Conservation (phyloP, 2,797 vertebrate genomes). For the Oreochromis grahami region DNA sequence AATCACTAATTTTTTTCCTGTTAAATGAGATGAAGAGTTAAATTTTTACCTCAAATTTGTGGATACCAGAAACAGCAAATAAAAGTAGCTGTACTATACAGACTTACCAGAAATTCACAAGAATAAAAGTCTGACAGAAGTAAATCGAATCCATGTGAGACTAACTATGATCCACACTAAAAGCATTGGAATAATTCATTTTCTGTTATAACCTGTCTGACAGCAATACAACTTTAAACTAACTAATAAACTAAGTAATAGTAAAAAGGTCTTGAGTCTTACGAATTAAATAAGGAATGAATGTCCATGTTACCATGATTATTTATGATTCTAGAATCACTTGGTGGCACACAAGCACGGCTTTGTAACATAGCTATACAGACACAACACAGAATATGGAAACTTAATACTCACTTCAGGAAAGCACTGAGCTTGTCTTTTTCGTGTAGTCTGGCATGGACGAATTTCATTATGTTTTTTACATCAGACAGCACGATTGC, state of each 20-base stretch:
- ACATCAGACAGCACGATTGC: accelerated
- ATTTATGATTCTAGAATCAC: not conserved
- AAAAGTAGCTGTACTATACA: not conserved
- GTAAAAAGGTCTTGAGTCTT: not conserved
- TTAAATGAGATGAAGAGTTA: not conserved
- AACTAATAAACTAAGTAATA: not conserved
- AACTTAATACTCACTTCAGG: not conserved
- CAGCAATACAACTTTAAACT: not conserved
- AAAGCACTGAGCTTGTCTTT: not conserved
- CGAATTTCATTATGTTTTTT: not conserved
- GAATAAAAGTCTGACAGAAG: accelerated
- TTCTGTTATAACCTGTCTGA: not conserved
- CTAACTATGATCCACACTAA: not conserved
- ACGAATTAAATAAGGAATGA: accelerated
- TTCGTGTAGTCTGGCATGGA: not conserved
- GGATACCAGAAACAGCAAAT: not conserved
- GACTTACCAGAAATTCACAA: too few species aligned
- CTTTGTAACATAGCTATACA: not conserved
- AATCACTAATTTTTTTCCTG: constrained; percentile 5
- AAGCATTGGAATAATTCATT: accelerated
- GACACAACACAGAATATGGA: not conserved
- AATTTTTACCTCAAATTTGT: not conserved
- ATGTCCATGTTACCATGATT: accelerated
- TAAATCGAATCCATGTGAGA: accelerated
- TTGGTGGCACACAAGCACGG: not conserved